These are phyloP conservation scores for Caenorhabditis sp. DNA, from an alignment of 2,888 invertebrate species.

Conservation along the genomic window DNA sequence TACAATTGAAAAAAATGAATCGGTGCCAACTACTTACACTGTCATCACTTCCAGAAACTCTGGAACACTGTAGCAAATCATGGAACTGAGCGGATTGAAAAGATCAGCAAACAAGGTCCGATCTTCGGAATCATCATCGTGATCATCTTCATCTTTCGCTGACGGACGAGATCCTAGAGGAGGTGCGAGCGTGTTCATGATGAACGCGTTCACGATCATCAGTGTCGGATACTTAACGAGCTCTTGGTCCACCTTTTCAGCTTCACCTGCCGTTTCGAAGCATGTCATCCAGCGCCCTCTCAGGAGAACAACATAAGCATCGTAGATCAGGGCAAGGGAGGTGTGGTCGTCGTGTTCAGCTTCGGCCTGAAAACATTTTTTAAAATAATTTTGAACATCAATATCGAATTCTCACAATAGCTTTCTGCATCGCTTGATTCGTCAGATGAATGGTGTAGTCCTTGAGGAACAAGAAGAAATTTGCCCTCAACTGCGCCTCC, in stretches of 20 bases:
- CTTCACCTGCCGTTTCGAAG: slow-evolving; percentile 37
- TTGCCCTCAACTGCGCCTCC: slow-evolving; percentile 84
- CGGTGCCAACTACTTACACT: slow-evolving; percentile 49
- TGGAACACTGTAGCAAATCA: slow-evolving; percentile 70
- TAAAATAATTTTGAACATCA: background rate
- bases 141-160: slow-evolving; percentile 85
- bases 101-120: slow-evolving; percentile 84
- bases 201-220: slow-evolving; percentile 89
- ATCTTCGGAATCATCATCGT: slow-evolving; percentile 87
- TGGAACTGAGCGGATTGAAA: slow-evolving; percentile 83
- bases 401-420: slow-evolving; percentile 61
- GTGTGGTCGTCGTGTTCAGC: slow-evolving; percentile 86
- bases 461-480: slow-evolving; percentile 68
- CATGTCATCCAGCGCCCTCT: slow-evolving; percentile 76
- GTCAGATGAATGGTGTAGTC: slow-evolving; percentile 71
- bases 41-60: slow-evolving; percentile 69
- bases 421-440: slow-evolving; percentile 67
- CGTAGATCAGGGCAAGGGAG: slow-evolving; percentile 88
- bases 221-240: slow-evolving; percentile 73
- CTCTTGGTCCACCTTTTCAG: slow-evolving; percentile 61
- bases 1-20: background rate
- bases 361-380: slow-evolving; percentile 56
- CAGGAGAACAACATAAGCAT: slow-evolving; percentile 87
- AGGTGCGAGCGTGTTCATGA: slow-evolving; percentile 89
- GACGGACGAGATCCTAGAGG: slow-evolving; percentile 89